Evolutionary conservation across 2,888 invertebrate genomes (phyloP), one percentile per base, ranked within the genome.

Genomic region (Malthinus flaveolus): DNA sequence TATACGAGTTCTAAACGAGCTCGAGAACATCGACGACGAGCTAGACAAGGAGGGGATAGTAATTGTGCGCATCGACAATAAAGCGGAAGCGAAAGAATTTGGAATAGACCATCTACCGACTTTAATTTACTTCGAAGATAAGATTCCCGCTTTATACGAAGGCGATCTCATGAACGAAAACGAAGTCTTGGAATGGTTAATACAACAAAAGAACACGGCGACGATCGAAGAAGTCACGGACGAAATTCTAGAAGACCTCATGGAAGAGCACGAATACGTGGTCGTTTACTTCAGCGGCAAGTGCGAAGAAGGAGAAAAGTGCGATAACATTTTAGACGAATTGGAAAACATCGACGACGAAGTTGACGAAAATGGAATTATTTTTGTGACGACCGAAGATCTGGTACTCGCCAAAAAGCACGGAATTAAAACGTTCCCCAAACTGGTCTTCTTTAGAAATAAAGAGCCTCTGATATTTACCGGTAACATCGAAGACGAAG

Each of bases 151-250:
- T 0, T 83, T 95, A 52, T 95, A 93, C 75, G 94, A 95, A 80
- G 95, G 94, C 15, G 94, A 95, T 78, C 82, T 95, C 1, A 88
- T 93, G 83, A 93, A 94, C 73, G 95, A 95, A 78, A 92, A 95
- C 56, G 92, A 93, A 81, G 93, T 95, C 4, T 79, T 95, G n/a
- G 87, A 90, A 68, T 95, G 95, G 95, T 79, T 92, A 1, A 84
- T 94, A 63, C 86, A 93, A 67, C 94, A 95, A 73, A 93, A 95
- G 78, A 89, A 88, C 72, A 88, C 90, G 1, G 94, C 94, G 7
- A 95, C 95, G 4, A 95, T 95, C 69, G 95, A 95, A 80, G 95
- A 95, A 81, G 93, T 95, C 36, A 94, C 94, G 3, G 95, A 95
- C 76, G 94, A 95, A 81, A 94, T 95, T 69, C 79, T 95, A 23